Conservation (phyloP, 2,888 invertebrate species). For the Terebella lapidaria region DNA sequence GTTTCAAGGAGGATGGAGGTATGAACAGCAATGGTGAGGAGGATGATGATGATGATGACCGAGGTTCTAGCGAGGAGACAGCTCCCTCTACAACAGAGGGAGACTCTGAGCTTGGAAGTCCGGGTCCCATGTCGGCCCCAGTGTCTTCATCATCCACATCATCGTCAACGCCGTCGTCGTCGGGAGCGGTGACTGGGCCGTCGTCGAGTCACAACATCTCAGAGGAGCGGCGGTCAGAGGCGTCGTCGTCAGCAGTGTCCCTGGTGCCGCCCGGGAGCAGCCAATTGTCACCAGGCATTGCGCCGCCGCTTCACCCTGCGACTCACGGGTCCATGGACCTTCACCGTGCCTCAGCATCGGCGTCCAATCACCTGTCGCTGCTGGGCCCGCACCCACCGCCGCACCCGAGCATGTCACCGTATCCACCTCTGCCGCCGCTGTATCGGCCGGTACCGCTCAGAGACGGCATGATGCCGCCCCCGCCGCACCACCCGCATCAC, state of each 20-base stretch:
- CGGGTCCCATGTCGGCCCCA: neutral
- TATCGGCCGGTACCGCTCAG: neutral
- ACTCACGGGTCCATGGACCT: no score
- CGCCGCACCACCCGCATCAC: no score
- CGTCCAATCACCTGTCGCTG: neutral
- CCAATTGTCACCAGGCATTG: neutral
- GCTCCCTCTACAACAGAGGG: neutral
- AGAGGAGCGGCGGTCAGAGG: neutral
- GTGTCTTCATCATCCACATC: neutral
- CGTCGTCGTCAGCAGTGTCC: neutral
- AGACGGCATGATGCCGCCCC: neutral
- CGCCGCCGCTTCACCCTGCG: neutral
- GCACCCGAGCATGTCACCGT: no score
- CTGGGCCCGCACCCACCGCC: neutral
- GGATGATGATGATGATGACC: constrained; percentile 27
- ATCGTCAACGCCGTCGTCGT: neutral
- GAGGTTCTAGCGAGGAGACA: neutral
- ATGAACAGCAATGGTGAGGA: constrained; percentile 28
- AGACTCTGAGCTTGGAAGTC: neutral
- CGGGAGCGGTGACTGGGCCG: neutral
- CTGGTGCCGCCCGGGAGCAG: neutral
- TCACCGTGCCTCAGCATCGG: no score
- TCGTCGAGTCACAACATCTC: neutral
- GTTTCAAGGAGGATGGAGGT: constrained; percentile 42
- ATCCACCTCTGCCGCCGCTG: no score